A percentile compares a stretch with the other conserved stretches of the same genome.
Conservation (phyloP, 2,113 vertebrate species). For the Amphiprion percula region DNA sequence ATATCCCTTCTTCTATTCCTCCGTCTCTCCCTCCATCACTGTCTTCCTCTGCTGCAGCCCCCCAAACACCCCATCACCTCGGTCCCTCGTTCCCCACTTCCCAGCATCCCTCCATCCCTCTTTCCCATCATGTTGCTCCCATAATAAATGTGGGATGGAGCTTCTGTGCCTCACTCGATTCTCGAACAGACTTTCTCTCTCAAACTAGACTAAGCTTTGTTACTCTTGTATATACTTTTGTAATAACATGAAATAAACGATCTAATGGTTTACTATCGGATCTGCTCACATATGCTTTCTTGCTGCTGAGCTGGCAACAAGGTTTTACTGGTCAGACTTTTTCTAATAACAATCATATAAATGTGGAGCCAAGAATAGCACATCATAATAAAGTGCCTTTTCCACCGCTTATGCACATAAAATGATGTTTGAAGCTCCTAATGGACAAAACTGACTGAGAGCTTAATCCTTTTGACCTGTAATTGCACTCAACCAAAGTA, state of each 20-base stretch:
- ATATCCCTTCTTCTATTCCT: conserved; percentile 70
- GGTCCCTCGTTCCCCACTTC: conserved; percentile 64
- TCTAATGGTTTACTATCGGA: neutral
- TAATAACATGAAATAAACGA: too few species aligned
- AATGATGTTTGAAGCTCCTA: conserved; percentile 14
- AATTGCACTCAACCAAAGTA: conserved; percentile 3
- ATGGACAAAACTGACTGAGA: conserved; percentile 1
- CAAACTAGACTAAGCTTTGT: neutral
- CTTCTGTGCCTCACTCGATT: conserved; percentile 9
- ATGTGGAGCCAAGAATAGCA: neutral
- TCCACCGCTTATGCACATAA: neutral
- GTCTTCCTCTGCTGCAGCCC: conserved; percentile 63
- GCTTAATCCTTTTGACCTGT: conserved; percentile 32
- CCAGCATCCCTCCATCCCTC: conserved; percentile 49
- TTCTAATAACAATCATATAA: neutral
- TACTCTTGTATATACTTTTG: neutral
- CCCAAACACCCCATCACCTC: conserved; percentile 61
- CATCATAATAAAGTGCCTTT: neutral
- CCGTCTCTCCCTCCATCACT: conserved; percentile 65
- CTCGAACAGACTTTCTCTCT: neutral
- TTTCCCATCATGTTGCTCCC: conserved; percentile 56
- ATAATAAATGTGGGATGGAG: conserved; percentile 58
- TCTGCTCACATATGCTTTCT: too few species aligned
- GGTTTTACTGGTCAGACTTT: neutral
- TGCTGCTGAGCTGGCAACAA: neutral